Evolutionary conservation across 2,888 invertebrate genomes (phyloP).

Genomic region (Bhutanitis thaidina): DNA sequence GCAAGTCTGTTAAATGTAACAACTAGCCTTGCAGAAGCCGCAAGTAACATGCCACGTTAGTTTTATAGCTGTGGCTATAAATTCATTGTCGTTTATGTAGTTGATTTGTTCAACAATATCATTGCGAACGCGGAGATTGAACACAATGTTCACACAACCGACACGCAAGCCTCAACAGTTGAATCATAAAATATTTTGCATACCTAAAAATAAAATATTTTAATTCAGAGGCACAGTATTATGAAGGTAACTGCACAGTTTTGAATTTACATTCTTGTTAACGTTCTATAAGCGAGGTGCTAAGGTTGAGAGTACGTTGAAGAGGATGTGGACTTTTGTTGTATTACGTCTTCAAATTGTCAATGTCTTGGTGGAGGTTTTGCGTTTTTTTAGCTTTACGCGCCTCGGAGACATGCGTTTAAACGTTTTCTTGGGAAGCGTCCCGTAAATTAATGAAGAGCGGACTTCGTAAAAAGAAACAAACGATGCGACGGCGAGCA

Average conservation of each 20-base stretch:
- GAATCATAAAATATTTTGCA: constrained; percentile 53
- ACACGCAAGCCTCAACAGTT: constrained; percentile 49
- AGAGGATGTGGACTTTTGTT: constrained; percentile 24
- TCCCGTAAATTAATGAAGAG: constrained; percentile 67
- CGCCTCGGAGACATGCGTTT: constrained; percentile 31
- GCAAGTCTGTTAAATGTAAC: constrained; percentile 12
- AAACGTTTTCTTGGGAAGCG: constrained; percentile 54
- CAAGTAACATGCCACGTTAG: constrained; percentile 12
- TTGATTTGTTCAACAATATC: constrained; percentile 16
- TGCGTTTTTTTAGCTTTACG: constrained; percentile 17
- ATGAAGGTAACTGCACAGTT: constrained; percentile 36
- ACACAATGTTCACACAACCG: constrained; percentile 34
- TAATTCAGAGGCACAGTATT: constrained; percentile 44
- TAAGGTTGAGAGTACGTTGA: constrained; percentile 29
- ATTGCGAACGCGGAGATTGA: constrained; percentile 4
- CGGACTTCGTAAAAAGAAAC: constrained; percentile 40
- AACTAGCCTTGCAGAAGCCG: constrained; percentile 13
- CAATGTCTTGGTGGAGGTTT: constrained; percentile 39
- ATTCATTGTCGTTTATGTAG: constrained; percentile 12
- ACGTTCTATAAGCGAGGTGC: constrained; percentile 24
- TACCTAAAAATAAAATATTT: constrained; percentile 52
- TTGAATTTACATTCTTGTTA: constrained; percentile 31
- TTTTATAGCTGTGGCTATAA: constrained; percentile 9
- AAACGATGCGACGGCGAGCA: constrained; percentile 38
- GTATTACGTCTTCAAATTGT: constrained; percentile 22